A percentile compares a stretch with the other conserved stretches of the same genome.
Evolutionary conservation across 2,888 invertebrate species (phyloP).

Genomic region (Macroteleia sp.): DNA sequence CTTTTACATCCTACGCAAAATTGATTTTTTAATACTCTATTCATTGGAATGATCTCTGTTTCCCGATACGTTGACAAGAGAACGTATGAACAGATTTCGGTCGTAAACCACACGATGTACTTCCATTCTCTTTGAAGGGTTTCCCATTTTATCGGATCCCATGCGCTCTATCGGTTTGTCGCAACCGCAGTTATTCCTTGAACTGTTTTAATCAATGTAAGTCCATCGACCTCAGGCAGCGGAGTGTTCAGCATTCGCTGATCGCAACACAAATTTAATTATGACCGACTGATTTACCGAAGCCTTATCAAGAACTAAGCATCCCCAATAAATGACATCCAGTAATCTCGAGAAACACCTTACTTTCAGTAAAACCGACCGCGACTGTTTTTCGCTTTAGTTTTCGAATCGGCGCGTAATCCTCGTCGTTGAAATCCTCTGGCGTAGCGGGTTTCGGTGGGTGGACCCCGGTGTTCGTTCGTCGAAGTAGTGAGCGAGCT

Average conservation of each 20-base stretch:
- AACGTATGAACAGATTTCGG: constrained; percentile 4
- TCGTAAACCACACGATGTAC: constrained; percentile 28
- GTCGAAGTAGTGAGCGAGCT: too few relatives aligned
- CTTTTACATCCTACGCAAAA: too few relatives aligned
- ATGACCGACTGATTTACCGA: constrained; percentile 15
- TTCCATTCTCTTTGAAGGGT: constrained; percentile 73
- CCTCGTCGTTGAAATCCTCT: too few relatives aligned
- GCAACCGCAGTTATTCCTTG: constrained; percentile 68
- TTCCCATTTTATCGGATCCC: constrained; percentile 76
- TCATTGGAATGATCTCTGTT: too few relatives aligned
- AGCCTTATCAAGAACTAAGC: not conserved
- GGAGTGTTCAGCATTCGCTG: not conserved
- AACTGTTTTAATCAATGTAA: constrained; percentile 71
- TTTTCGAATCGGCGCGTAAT: too few relatives aligned
- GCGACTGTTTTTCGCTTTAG: too few relatives aligned
- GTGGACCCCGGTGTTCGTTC: too few relatives aligned
- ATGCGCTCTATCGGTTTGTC: constrained; percentile 72
- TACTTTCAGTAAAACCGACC: not conserved
- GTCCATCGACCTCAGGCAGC: constrained; percentile 45
- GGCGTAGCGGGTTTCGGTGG: too few relatives aligned
- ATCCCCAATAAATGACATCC: constrained; percentile 2
- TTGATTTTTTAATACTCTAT: too few relatives aligned
- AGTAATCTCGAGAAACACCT: constrained; percentile 8
- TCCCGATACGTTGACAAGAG: too few relatives aligned
- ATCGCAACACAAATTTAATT: constrained; percentile 28